Percentiles rank a stretch among this genome's conserved stretches.
phyloP scores from a whole-genome alignment of 2,888 invertebrate species.

The Meganola albula region DNA sequence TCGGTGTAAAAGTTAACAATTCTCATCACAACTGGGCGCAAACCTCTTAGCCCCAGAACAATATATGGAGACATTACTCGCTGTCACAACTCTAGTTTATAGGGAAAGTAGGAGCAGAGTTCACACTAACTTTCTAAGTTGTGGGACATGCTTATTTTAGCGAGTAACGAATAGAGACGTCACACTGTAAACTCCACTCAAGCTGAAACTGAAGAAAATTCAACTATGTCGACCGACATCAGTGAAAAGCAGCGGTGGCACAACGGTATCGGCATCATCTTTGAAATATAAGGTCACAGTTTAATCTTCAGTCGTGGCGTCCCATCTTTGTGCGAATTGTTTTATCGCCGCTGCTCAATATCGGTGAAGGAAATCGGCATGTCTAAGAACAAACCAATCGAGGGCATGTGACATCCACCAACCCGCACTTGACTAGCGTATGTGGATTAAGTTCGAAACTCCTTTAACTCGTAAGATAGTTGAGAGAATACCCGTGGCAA shows the following conservation, averaged over 20 bases:
- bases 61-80: constrained; percentile 76
- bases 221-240: constrained; percentile 55
- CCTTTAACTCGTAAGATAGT: too few relatives aligned
- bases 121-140: constrained; percentile 70
- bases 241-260: constrained; percentile 39
- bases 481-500: too few relatives aligned
- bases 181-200: constrained; percentile 60
- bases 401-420: too few relatives aligned
- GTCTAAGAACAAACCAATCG: too few relatives aligned
- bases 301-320: too few relatives aligned
- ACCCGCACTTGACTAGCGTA: too few relatives aligned
- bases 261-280: too few relatives aligned
- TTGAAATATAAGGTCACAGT: too few relatives aligned
- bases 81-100: constrained; percentile 75
- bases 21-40: constrained; percentile 65
- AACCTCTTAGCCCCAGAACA: constrained; percentile 76
- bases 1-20: constrained; percentile 66
- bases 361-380: too few relatives aligned
- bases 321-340: too few relatives aligned
- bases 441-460: too few relatives aligned
- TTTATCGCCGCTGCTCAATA: too few relatives aligned
- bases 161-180: constrained; percentile 74
- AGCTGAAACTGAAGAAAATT: constrained; percentile 36
- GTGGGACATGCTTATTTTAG: constrained; percentile 59
- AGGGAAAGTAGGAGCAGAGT: constrained; percentile 69